phyloP scores from a whole-genome alignment of 2,113 vertebrate species.

The Bungarus multicinctus region DNA sequence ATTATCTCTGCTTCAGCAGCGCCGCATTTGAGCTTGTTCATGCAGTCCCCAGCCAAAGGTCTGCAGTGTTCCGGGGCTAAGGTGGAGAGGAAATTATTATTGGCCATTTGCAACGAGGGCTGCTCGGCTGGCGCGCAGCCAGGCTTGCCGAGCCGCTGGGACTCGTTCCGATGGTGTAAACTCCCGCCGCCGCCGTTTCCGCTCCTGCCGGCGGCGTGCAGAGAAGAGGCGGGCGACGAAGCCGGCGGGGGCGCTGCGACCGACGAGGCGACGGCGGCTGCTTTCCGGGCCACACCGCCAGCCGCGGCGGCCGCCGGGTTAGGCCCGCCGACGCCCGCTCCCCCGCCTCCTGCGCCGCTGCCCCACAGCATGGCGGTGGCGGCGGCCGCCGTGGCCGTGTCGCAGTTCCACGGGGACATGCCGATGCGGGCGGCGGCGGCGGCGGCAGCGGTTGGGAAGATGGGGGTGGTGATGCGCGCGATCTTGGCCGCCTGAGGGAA shows the following conservation, averaged over 20 bases:
- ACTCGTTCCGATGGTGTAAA: constrained; percentile 90
- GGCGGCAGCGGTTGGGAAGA: constrained; percentile 89
- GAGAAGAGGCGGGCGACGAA: constrained; percentile 46
- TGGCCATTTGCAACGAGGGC: constrained; percentile 94
- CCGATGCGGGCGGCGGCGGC: constrained; percentile 85
- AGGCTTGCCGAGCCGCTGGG: constrained; percentile 88
- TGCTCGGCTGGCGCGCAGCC: constrained; percentile 82
- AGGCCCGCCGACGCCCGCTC: constrained; percentile 42
- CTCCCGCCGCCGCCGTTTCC: constrained; percentile 69
- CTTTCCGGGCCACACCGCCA: constrained; percentile 68
- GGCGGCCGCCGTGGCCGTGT: constrained; percentile 82
- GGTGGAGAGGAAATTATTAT: constrained; percentile 93
- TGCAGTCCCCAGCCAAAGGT: constrained; percentile 93
- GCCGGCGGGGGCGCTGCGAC: constrained; percentile 13
- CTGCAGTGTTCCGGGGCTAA: constrained; percentile 94
- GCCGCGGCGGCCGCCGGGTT: constrained; percentile 70
- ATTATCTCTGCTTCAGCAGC: constrained; percentile 94
- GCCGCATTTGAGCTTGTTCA: constrained; percentile 98
- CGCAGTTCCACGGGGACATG: constrained; percentile 95
- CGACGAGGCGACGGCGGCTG: constrained; percentile 45
- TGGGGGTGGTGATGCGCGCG: constrained; percentile 92
- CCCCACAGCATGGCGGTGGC: constrained; percentile 72
- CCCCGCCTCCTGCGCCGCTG: constrained; percentile 62
- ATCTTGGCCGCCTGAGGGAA: constrained; percentile 94
- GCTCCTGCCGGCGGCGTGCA: constrained; percentile 84